Evolutionary conservation across 1,140 invertebrate genomes (phyloP), one percentile per base, ranked within the genome.

Genomic region (Theocolax elegans): DNA sequence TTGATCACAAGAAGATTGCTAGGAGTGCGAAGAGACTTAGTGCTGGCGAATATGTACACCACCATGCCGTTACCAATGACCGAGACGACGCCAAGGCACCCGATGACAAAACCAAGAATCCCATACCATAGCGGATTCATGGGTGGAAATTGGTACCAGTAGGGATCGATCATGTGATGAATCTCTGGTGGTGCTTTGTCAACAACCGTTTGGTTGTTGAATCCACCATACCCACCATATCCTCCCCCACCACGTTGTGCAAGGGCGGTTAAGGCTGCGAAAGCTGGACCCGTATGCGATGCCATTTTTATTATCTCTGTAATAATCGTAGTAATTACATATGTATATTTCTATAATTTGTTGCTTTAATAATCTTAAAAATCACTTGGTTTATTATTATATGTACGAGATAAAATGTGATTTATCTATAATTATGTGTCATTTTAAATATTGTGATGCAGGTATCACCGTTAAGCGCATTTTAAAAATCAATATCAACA

Each of bases 1-100:
- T 96, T 96, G 40, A 95, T 89, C 15, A 95, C 91, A 27, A 95
- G 87, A 60, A 95, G 81, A 81, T 96, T 96, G 63, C 93, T 93
- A 12, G 94, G 94, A n/a, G 93, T 94, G 72, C 93, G 89, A 1
- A 95, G 88, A 38, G 87, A 85, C 84, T 93, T 93, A 0, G 92
- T 93, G 4, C 89, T 89, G 21, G 87, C 87, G 81, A 96, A 97
- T 71, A 96, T 93, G 84, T 93, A 95, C 68, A 96, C 87, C 29
- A 96, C 95, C 86, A 95, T 90, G 21, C 92, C 90, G 77, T 97
- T 97, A 65, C 95, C 95, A 48, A 85, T 67, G 8, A 93, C 77
- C 1, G 91, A 90, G 69, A 94, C 83, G 27, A 91, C 80, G n/a
- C 92, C 93, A 60, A 95, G 88, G 2, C 91, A 70, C 9, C 89